Evolutionary conservation across 2,888 invertebrate species (phyloP), one percentile per base, ranked within the genome.

Genomic region (Drosophila demipolita): DNA sequence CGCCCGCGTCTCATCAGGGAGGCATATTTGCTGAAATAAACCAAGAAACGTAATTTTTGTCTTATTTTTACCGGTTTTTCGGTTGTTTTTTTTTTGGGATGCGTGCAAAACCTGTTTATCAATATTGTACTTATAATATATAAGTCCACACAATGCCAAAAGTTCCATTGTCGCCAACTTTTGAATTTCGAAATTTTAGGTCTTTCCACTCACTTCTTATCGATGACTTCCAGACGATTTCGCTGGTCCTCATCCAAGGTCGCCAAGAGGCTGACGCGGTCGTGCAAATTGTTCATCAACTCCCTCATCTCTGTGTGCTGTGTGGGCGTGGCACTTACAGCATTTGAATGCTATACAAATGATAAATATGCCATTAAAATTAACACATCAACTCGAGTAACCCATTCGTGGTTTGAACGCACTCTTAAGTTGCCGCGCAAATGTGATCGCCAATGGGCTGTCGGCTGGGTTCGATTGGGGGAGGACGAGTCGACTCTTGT

Each of bases 181-280:
- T 52, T 42, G 0, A 17, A 29, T 29, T 29, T 59, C 5, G 5
- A 29, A 5, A 2, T 12, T 58, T 17, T 20, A 52, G 20, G 53
- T 48, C 12, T 8, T 8, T n/a, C 38, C 63, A 91, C 93, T 92
- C 73, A 93, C 93, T 92, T 93, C 65, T 93, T 91, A 66, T 93
- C 92, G 71, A 93, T 89, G 45, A 76, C 84, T 70, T 93, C 93
- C 70, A 93, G 81, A 23, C 92, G 91, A 60, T 84, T 77, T 29
- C 93, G 90, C 66, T 93, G 91, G 73, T 92, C 91, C 73, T 93
- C 92, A 64, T 93, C 92, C 75, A 93, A 82, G 58, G 91, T 89
- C 66, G 91, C 90, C 73, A 93, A 78, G 53, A 91, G 83, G 40
- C 91, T 85, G 17, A 93, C 80, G 17, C 93, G 92, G 77, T 93